Evolutionary conservation across 1,140 invertebrate species (phyloP).

Genomic region (Gryon sp.): DNA sequence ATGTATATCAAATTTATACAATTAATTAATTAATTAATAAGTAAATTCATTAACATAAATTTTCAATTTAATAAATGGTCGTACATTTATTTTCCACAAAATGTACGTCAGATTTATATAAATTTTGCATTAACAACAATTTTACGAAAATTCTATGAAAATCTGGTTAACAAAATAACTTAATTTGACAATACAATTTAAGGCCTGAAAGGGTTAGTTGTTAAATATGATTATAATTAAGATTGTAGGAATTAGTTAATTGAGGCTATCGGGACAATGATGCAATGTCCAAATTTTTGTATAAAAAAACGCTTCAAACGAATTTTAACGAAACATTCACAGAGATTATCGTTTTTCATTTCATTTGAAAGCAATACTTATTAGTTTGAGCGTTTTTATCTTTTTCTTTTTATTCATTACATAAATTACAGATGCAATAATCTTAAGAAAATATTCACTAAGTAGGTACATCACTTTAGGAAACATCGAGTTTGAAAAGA

Average conservation of each 20-base stretch:
- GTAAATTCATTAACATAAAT: too few species aligned
- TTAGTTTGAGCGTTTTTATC: conserved; percentile 53
- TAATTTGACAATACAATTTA: conserved; percentile 14
- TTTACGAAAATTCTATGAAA: conserved; percentile 1
- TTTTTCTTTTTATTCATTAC: too few species aligned
- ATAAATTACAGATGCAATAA: conserved; percentile 39
- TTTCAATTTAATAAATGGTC: too few species aligned
- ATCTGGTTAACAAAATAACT: too few species aligned
- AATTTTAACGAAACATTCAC: neutral
- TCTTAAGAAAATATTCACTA: conserved; percentile 28
- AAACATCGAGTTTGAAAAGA: conserved; percentile 2
- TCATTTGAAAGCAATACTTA: neutral
- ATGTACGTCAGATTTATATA: too few species aligned
- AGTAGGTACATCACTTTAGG: neutral
- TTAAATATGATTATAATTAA: conserved; percentile 59
- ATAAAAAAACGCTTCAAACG: conserved; percentile 58
- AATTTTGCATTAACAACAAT: too few species aligned
- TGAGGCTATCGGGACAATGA: conserved; percentile 71
- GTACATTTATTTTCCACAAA: too few species aligned
- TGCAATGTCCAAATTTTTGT: conserved; percentile 69
- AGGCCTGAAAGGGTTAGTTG: conserved; percentile 50
- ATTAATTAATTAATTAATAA: too few species aligned
- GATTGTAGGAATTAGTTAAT: conserved; percentile 65
- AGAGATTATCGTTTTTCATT: neutral
- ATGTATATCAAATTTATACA: too few species aligned